Percentiles rank a stretch among this genome's conserved stretches.
Conservation (phyloP, 2,113 vertebrate species). For the Vulpes ferrilata region DNA sequence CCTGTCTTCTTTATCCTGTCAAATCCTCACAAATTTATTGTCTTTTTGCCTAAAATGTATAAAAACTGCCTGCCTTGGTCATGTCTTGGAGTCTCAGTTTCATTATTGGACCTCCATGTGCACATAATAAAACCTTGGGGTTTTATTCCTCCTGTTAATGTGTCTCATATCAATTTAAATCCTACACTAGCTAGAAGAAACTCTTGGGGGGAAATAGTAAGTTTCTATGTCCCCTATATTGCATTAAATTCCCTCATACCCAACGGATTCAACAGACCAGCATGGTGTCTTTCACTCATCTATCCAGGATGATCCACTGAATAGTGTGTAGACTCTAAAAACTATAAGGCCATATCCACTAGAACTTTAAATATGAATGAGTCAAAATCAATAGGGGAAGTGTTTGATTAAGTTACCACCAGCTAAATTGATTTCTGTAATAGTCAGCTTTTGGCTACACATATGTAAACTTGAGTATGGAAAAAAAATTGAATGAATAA, state of each 20-base stretch:
- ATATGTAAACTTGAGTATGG: neutral
- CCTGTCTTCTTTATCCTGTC: neutral
- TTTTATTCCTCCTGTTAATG: neutral
- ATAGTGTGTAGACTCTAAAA: neutral
- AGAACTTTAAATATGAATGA: slow-evolving; percentile 1
- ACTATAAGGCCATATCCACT: neutral
- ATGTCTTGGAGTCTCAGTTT: neutral
- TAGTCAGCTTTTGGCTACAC: neutral
- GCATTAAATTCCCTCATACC: neutral
- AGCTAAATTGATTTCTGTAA: neutral
- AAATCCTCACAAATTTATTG: neutral
- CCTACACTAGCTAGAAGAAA: neutral
- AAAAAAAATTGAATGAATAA: neutral
- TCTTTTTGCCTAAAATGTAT: neutral
- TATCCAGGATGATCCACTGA: neutral
- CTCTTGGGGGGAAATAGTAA: neutral
- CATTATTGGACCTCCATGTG: neutral
- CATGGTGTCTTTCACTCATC: neutral
- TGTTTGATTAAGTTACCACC: neutral
- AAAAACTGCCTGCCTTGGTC: neutral
- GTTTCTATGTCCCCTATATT: neutral
- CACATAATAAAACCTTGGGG: neutral
- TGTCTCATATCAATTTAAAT: neutral
- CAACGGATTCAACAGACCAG: neutral
- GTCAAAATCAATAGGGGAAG: neutral